Conservation (phyloP, 2,797 vertebrate species). For the Alcedo quadribrachys region DNA sequence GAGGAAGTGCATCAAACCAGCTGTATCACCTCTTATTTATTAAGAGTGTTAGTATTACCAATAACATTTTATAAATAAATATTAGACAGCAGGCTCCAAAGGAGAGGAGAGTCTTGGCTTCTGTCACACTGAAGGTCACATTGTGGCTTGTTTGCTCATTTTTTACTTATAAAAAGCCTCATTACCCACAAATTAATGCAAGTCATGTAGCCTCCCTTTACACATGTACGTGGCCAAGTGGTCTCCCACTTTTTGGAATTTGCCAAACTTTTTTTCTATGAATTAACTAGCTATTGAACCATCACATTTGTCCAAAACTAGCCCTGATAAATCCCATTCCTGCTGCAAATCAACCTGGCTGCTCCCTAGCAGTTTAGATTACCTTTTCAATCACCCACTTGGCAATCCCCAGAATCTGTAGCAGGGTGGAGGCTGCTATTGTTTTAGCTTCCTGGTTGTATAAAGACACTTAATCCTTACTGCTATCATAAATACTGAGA, state of each 20-base stretch:
- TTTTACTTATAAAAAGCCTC: background rate
- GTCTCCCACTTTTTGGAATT: background rate
- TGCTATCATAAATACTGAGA: background rate
- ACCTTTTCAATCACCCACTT: background rate
- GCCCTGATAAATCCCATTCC: background rate
- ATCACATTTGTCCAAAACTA: background rate
- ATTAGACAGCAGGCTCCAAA: background rate
- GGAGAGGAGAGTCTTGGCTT: background rate
- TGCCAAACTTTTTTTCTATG: background rate
- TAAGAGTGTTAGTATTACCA: background rate
- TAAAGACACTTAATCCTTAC: background rate
- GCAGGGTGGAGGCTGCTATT: background rate
- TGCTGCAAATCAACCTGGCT: background rate
- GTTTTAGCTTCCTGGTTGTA: conserved; percentile 7
- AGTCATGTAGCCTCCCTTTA: background rate
- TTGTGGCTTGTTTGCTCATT: background rate
- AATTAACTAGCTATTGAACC: background rate
- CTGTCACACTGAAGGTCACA: background rate
- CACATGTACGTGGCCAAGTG: background rate
- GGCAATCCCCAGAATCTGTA: background rate
- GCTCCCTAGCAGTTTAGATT: background rate
- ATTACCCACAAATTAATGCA: background rate
- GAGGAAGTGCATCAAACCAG: background rate
- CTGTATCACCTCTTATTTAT: background rate
- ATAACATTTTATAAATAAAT: background rate